phyloP scores from a whole-genome alignment of 2,113 vertebrate species.

The Pyxicephalus adspersus region DNA sequence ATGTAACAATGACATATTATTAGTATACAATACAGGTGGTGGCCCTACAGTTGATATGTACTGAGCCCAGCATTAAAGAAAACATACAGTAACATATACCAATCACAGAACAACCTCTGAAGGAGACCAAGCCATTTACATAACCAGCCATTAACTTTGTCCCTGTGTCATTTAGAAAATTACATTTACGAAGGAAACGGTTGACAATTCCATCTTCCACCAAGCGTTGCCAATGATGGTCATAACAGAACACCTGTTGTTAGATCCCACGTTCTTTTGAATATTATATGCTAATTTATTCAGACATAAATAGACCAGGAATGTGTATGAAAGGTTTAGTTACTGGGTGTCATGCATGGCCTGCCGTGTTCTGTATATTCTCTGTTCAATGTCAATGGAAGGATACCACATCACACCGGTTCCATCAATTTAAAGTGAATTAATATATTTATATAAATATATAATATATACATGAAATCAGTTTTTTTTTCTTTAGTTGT shows the following conservation, averaged over 20 bases:
- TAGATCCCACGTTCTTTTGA: neutral
- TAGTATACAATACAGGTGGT: too few species aligned
- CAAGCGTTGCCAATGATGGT: neutral
- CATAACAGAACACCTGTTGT: neutral
- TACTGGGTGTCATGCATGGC: neutral
- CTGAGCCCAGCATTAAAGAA: neutral
- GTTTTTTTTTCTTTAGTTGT: too few species aligned
- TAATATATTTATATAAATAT: too few species aligned
- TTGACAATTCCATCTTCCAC: neutral
- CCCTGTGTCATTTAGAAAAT: constrained; percentile 12
- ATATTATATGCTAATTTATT: constrained; percentile 40
- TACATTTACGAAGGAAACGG: neutral
- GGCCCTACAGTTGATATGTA: too few species aligned
- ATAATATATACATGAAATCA: too few species aligned
- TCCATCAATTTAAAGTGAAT: too few species aligned
- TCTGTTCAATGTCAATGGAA: neutral
- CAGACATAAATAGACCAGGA: neutral
- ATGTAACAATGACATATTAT: too few species aligned
- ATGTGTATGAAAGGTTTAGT: neutral
- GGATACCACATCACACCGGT: neutral
- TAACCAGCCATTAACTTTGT: neutral
- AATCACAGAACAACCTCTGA: neutral
- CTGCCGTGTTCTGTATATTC: neutral
- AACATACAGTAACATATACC: constrained; percentile 3
- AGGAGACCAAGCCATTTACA: constrained; percentile 1